Base-by-base conservation (phyloP, 2,113 vertebrate species). In the Phylloscopus trochilus region DNA sequence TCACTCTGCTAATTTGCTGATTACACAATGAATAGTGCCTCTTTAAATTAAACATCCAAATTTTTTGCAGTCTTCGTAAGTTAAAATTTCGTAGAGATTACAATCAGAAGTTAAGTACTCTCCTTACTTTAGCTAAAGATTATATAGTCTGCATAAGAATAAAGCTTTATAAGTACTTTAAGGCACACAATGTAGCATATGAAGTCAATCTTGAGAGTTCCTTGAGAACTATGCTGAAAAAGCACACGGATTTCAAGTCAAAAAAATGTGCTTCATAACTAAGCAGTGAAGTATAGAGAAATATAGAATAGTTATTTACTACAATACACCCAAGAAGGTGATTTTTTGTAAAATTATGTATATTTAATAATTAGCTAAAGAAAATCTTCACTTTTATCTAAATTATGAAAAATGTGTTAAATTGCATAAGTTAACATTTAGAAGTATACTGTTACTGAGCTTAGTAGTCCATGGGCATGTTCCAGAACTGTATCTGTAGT, bases 11-110 rank as follows among this genome's bases (percentile, higher is more conserved):
- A 16, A 82, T 82, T 55, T 85, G 64, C 39, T 46, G 53, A 64
- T 81, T 41, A 6, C 31, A 44, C 53, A 37, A 67, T 60, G 26
- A 92, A 92, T 92, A 95, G 90, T 97, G 75, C 41, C 62, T 94
- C 89, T 94, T 95, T 96, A 89, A 95, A 89, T 96, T 97, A 96
- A 97, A 95, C 27, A 58, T 44, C 26, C 33, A 39, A 87, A 22
- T 39, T 11, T 56, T 86, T 76, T 87, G 44, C 77, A 16, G n/a
- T 86, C 68, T 67, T 76, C 7, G 1, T 56, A 87, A 93, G 62
- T 92, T 96, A n/a, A 75, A 94, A 64, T 52, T 87, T 86, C 49
- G 14, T 46, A 70, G 58, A 83, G 22, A 51, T 78, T 82, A 55
- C 28, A 90, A 76, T 55, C 17, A 52, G 69, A 93, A 94, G 47